Percentiles rank a stretch among this genome's conserved stretches.
phyloP scores from a whole-genome alignment of 2,797 vertebrate genomes.

The Acanthopagrus latus region DNA sequence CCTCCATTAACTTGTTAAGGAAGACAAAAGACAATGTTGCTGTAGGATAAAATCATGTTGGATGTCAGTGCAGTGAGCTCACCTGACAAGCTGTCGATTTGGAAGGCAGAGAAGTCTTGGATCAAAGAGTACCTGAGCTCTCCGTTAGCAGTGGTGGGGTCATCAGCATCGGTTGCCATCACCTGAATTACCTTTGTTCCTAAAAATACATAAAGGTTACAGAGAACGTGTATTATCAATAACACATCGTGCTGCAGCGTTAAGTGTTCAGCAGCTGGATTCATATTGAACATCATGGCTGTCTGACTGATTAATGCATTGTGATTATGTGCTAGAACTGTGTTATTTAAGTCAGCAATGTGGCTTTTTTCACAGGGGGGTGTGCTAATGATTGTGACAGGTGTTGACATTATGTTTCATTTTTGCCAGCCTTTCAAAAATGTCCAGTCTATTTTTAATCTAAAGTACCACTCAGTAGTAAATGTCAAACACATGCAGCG shows the following conservation, averaged over 20 bases:
- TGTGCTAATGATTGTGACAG: slow-evolving; percentile 48
- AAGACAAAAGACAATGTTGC: neutral
- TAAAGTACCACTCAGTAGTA: slow-evolving; percentile 15
- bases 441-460: slow-evolving; percentile 46
- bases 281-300: neutral
- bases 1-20: neutral
- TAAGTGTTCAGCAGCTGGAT: neutral
- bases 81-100: slow-evolving; percentile 78
- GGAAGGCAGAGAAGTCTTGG: slow-evolving; percentile 60
- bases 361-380: slow-evolving; percentile 27
- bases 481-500: slow-evolving; percentile 30
- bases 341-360: slow-evolving; percentile 29
- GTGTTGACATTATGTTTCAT: slow-evolving; percentile 37
- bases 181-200: slow-evolving; percentile 76
- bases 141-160: slow-evolving; percentile 79
- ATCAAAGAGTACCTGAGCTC: slow-evolving; percentile 75
- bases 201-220: slow-evolving; percentile 31
- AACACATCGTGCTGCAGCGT: neutral
- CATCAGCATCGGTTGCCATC: slow-evolving; percentile 83
- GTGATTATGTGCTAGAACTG: slow-evolving; percentile 33
- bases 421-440: slow-evolving; percentile 34
- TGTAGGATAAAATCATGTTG: neutral
- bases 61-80: neutral
- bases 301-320: slow-evolving; percentile 9
- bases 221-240: neutral